A percentile compares a stretch with the other conserved stretches of the same genome.
Evolutionary conservation across 2,888 invertebrate species (phyloP).

Genomic region (Hemistola chrysoprasaria): DNA sequence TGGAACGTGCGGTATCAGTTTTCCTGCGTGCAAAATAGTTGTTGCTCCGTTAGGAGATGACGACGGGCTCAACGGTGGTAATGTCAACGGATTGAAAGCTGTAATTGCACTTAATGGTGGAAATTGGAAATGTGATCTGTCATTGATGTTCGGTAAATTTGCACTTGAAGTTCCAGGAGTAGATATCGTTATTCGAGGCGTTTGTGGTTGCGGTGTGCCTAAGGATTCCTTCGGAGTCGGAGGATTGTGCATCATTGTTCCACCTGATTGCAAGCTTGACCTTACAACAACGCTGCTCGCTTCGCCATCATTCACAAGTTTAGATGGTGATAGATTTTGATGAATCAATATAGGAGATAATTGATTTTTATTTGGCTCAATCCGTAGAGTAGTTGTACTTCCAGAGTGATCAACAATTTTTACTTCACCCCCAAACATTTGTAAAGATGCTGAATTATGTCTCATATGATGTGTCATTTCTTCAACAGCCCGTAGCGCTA

Average conservation of each 20-base stretch:
- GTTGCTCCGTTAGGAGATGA: conserved; percentile 81
- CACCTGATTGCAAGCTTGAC: conserved; percentile 91
- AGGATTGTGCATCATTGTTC: conserved; percentile 87
- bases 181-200: conserved; percentile 80
- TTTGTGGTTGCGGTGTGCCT: conserved; percentile 69
- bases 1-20: conserved; percentile 92
- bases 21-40: conserved; percentile 86
- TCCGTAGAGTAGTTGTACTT: conserved; percentile 85
- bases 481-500: conserved; percentile 78
- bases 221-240: conserved; percentile 74
- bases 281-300: conserved; percentile 89
- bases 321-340: conserved; percentile 73
- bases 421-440: conserved; percentile 91
- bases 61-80: conserved; percentile 79
- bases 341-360: conserved; percentile 81
- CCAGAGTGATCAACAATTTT: conserved; percentile 87
- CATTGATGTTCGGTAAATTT: conserved; percentile 77
- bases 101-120: conserved; percentile 87
- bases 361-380: conserved; percentile 84
- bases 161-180: conserved; percentile 79
- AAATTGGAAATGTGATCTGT: conserved; percentile 82
- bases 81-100: conserved; percentile 86
- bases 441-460: conserved; percentile 78
- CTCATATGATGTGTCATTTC: conserved; percentile 82
- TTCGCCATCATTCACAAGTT: conserved; percentile 68